Percentiles rank a stretch among this genome's conserved stretches.
Conservation (phyloP, 2,888 invertebrate genomes). For the Sylvicola cinctus region DNA sequence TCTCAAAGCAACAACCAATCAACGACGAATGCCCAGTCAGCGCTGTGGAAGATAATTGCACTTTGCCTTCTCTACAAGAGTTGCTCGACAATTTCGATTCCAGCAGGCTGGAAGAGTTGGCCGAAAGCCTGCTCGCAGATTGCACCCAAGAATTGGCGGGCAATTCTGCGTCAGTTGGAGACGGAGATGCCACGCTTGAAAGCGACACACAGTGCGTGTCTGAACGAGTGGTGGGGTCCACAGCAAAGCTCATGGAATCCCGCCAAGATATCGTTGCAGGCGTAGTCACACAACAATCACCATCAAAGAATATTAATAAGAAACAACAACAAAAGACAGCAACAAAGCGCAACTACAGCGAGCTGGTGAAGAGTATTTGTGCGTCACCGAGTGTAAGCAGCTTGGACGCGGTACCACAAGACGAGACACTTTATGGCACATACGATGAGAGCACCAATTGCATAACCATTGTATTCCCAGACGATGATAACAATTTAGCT, state of each 20-base stretch:
- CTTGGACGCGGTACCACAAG: slow-evolving; percentile 6
- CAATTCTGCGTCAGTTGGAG: slow-evolving; percentile 35
- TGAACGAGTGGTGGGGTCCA: slow-evolving; percentile 68
- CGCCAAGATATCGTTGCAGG: slow-evolving; percentile 30
- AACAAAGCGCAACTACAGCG: not conserved
- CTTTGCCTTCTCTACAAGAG: slow-evolving; percentile 68
- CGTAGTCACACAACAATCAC: slow-evolving; percentile 16
- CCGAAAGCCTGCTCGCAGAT: slow-evolving; percentile 64
- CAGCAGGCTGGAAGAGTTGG: slow-evolving; percentile 59
- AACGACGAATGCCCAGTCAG: slow-evolving; percentile 10
- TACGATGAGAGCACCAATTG: slow-evolving; percentile 52
- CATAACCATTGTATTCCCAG: slow-evolving; percentile 46
- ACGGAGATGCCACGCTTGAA: slow-evolving; percentile 32
- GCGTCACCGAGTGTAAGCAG: not conserved
- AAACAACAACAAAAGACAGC: slow-evolving; percentile 3
- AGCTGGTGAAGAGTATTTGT: not conserved
- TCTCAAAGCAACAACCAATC: slow-evolving; percentile 13
- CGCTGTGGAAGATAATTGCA: slow-evolving; percentile 51
- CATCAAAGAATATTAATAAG: slow-evolving; percentile 2
- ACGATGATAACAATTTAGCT: slow-evolving; percentile 30
- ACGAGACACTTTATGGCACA: slow-evolving; percentile 46
- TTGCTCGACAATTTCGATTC: slow-evolving; percentile 60
- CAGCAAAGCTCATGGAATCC: slow-evolving; percentile 74
- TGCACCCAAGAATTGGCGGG: slow-evolving; percentile 45
- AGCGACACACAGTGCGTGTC: slow-evolving; percentile 27